Base-by-base conservation (phyloP, 2,797 vertebrate genomes). In the Coranthus polyacanthus region DNA sequence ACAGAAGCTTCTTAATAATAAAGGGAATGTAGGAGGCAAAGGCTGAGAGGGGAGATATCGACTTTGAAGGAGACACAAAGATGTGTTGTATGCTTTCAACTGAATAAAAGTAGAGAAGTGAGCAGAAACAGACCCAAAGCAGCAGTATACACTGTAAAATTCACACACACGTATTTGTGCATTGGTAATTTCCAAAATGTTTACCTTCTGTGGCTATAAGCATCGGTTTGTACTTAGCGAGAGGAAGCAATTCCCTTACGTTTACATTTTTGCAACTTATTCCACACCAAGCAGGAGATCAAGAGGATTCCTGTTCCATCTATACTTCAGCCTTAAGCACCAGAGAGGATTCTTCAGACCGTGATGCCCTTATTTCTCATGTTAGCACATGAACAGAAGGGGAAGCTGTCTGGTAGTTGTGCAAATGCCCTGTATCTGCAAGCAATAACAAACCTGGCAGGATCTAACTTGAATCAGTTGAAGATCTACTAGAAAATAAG, bases 121-220 rank as follows among this genome's bases (percentile, higher is more conserved):
- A n/a, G n/a, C n/a, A n/a, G n/a, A n/a, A n/a, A n/a, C n/a, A n/a
- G n/a, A n/a, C n/a, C n/a, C n/a, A n/a, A n/a, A n/a, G n/a, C n/a
- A n/a, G n/a, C n/a, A n/a, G n/a, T n/a, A n/a, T n/a, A n/a, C n/a
- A n/a, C n/a, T n/a, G 32, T 13, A 6, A 69, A 68, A 59, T n/a
- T n/a, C 52, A 21, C 46, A 56, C 46, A 6, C 17, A 53, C 34
- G 72, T 79, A 79, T 68, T 76, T 21, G 60, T 77, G 38, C 17
- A 5, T 22, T 16, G n/a, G 12, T 46, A 49, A 63, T 38, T 53
- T 29, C 55, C 71, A 13, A 44, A 56, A 68, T 56, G 20, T 45
- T 62, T 46, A 50, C 2, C 26, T 52, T n/a, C n/a, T 68, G 0
- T 61, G 10, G 26, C 55, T 74, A 4, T 41, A 72, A 45, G 43